phyloP scores from a whole-genome alignment of 2,113 vertebrate species.

The Bettongia penicillata region DNA sequence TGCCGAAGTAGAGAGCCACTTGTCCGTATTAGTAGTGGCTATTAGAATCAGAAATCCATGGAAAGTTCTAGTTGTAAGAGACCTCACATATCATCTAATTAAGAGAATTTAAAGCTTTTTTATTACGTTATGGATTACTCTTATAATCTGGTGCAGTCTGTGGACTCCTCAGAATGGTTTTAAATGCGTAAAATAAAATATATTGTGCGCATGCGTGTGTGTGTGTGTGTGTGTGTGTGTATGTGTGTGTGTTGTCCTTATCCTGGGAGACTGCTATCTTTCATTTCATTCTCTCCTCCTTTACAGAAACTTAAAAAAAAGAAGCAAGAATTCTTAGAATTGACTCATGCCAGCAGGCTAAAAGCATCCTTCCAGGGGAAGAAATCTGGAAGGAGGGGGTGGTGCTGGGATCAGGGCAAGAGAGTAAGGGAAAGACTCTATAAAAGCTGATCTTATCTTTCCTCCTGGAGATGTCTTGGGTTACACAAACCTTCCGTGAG shows the following conservation, averaged over 20 bases:
- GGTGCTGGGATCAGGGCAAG: constrained; percentile 53
- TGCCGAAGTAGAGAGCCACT: not conserved
- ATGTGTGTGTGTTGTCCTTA: not conserved
- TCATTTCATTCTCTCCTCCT: not conserved
- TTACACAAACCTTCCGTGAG: constrained; percentile 82
- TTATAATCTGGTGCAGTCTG: not conserved
- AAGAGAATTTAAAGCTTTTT: not conserved
- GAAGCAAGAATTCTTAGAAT: constrained; percentile 34
- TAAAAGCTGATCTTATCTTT: constrained; percentile 74
- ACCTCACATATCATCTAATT: not conserved
- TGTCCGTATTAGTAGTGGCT: not conserved
- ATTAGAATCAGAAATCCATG: not conserved
- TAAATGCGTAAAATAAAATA: not conserved
- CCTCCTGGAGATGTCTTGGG: constrained; percentile 74
- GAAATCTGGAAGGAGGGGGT: constrained; percentile 34
- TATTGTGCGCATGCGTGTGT: too few relatives aligned
- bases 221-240: too few relatives aligned
- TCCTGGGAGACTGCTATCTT: not conserved
- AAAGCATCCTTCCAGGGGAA: constrained; percentile 59
- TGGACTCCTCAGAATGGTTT: not conserved
- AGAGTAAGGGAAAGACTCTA: constrained; percentile 56
- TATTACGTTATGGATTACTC: not conserved
- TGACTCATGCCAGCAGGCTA: not conserved
- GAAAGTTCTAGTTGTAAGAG: not conserved
- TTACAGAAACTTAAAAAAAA: not conserved